Percentiles rank a stretch among this genome's conserved stretches.
Conservation (phyloP, 2,797 vertebrate genomes). For the Limosa lapponica region DNA sequence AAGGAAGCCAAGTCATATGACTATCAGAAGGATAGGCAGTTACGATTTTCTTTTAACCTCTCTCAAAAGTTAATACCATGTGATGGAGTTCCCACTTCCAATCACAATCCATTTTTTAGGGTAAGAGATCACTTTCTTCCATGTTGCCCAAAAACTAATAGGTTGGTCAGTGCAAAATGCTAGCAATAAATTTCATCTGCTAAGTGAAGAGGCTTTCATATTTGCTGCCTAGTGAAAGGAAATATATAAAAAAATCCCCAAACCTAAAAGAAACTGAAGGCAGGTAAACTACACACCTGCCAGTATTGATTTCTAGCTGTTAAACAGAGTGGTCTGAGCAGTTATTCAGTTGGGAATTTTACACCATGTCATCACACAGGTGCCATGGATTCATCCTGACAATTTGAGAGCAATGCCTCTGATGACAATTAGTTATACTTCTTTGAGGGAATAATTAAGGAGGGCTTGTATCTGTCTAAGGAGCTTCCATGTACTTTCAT, state of each 20-base stretch:
- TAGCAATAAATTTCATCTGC: neutral
- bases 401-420: neutral
- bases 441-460: neutral
- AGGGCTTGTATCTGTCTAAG: neutral
- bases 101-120: fast-evolving
- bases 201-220: neutral
- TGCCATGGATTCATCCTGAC: neutral
- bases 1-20: neutral
- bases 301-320: neutral
- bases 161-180: neutral
- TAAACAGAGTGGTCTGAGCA: neutral
- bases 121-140: neutral
- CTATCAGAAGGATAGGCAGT: neutral
- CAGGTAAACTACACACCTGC: neutral
- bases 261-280: neutral
- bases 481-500: neutral
- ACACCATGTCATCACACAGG: neutral
- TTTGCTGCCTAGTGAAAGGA: neutral
- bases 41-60: neutral
- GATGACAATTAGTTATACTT: neutral
- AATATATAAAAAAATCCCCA: neutral
- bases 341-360: neutral
- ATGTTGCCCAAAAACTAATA: neutral
- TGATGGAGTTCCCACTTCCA: neutral
- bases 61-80: neutral